Evolutionary conservation across 2,113 vertebrate genomes (phyloP), one percentile per base, ranked within the genome.

Genomic region (Caloenas nicobarica): DNA sequence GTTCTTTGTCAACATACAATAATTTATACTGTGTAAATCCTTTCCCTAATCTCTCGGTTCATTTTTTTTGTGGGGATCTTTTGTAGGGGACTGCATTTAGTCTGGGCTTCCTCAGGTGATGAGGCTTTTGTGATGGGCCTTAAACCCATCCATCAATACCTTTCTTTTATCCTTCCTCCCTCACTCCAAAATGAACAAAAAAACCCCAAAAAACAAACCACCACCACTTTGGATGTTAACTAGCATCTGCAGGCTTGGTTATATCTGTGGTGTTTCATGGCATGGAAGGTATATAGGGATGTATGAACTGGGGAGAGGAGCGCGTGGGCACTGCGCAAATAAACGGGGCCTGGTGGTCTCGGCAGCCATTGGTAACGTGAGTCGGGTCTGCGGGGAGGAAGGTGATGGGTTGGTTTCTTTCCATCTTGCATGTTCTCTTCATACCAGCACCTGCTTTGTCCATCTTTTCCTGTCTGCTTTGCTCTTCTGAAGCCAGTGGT

Each of bases 321-420:
- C 28, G 21, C 0, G 1, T 18, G 14, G 5, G 64, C 16, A 24
- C 28, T 74, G 8, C n/a, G 3, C 34, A 53, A 16, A 21, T 34
- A 11, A 21, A 31, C 16, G 16, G 28, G 10, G 10, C 18, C 46
- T 57, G 3, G 25, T 89, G 26, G 44, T 74, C 31, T 81, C 11
- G 5, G 46, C 51, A 57, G 0, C 11, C 10, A 10, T 3, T 1
- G 2, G 36, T 86, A 26, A 26, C 3, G 6, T 16, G 51, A 64
- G 68, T n/a, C 3, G 1, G 8, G 9, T 31, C 42, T 61, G 29
- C 28, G 28, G 65, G 38, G 6, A 51, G 19, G 26, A 34, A 78
- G 28, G 4, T 21, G 31, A 7, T 48, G 46, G 29, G 16, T 78
- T 34, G 2, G 9, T 38, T 64, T 56, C 19, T 83, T 84, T 60